Conservation (phyloP, 2,888 invertebrate species). For the Desoria tigrina region DNA sequence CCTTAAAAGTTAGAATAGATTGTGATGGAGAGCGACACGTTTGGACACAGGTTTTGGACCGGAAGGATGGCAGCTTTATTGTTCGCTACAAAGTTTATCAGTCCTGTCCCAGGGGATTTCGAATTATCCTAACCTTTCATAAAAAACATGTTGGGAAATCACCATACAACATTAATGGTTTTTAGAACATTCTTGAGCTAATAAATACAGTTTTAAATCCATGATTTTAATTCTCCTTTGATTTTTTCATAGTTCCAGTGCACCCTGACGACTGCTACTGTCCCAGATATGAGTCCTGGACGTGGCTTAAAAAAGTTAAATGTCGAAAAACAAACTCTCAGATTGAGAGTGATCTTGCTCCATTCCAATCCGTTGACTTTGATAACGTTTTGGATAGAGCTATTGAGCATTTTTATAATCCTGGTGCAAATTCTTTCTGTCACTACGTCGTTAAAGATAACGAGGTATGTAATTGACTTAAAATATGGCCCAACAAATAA, state of each 20-base stretch:
- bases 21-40: constrained; percentile 49
- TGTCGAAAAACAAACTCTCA: constrained; percentile 64
- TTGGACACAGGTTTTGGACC: constrained; percentile 69
- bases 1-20: constrained; percentile 47
- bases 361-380: constrained; percentile 72
- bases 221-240: background rate
- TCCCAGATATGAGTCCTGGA: constrained; percentile 65
- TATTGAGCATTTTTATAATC: constrained; percentile 71
- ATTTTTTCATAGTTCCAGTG: constrained; percentile 63
- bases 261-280: constrained; percentile 84
- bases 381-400: constrained; percentile 66
- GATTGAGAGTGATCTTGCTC: constrained; percentile 70
- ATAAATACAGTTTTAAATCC: background rate
- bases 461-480: constrained; percentile 31
- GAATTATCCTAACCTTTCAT: constrained; percentile 69
- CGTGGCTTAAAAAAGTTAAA: constrained; percentile 70
- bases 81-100: constrained; percentile 79
- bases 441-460: constrained; percentile 85
- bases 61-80: constrained; percentile 80
- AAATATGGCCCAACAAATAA: background rate
- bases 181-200: background rate
- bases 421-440: constrained; percentile 81
- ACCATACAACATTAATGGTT: constrained; percentile 68
- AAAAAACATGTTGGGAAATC: constrained; percentile 66
- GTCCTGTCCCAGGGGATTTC: constrained; percentile 68